Conservation (phyloP, 2,888 invertebrate genomes). For the Ametastegia equiseti region DNA sequence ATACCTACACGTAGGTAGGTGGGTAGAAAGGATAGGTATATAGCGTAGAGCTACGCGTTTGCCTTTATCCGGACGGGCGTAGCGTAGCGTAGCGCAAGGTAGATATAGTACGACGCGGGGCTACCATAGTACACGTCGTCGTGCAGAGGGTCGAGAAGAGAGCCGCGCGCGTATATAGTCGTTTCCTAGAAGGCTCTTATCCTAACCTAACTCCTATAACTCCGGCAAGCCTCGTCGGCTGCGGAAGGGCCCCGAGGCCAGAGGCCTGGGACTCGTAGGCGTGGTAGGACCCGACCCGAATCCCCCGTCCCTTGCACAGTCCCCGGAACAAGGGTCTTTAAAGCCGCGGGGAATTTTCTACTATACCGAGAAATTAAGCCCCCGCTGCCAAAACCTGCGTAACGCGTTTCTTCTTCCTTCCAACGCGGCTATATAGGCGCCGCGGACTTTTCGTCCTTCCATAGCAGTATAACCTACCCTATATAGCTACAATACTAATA, state of each 20-base stretch:
- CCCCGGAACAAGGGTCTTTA: constrained; percentile 46
- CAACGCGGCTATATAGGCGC: too few relatives aligned
- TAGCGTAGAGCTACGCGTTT: constrained; percentile 9
- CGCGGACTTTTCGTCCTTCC: background rate
- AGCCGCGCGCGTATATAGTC: constrained; percentile 37
- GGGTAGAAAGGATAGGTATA: background rate
- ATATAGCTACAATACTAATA: background rate
- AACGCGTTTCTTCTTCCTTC: constrained; percentile 2
- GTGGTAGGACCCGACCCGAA: constrained; percentile 53
- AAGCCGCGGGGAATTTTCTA: constrained; percentile 49
- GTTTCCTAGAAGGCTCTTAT: constrained; percentile 45
- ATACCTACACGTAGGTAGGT: background rate
- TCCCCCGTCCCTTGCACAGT: constrained; percentile 12
- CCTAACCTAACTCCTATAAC: too few relatives aligned
- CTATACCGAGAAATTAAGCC: constrained; percentile 41
- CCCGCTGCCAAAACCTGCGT: background rate
- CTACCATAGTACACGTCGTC: background rate
- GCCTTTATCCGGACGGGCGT: constrained; percentile 37
- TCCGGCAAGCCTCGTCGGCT: constrained; percentile 53
- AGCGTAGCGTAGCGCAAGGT: background rate
- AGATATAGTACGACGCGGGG: too few relatives aligned
- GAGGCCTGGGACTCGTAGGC: constrained; percentile 65
- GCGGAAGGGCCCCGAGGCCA: constrained; percentile 78
- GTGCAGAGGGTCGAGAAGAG: constrained; percentile 20
- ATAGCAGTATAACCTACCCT: background rate